Base-by-base conservation (phyloP, 2,888 invertebrate species). In the Anoncus sp. region DNA sequence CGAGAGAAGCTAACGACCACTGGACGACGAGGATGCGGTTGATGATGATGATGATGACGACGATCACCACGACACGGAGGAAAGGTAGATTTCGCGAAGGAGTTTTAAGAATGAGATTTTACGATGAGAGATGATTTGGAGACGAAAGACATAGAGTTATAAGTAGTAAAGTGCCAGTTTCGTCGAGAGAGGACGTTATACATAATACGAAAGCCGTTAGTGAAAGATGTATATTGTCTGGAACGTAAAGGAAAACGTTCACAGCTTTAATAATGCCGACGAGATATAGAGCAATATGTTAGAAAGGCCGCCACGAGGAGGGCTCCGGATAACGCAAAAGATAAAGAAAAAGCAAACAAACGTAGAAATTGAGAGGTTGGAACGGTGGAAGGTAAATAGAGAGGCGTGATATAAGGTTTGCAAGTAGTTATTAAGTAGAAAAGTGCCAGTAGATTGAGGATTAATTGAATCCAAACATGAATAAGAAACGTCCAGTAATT, bases 401-500 rank as follows among this genome's bases (percentile, higher is more conserved):
- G 63, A 72, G 69, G 57, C 75, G 80, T 57, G 53, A 69, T 59
- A 51, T 47, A 70, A 84, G 85, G 85, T 88, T 88, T 85, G 87
- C 86, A 84, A 69, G 83, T 89, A 88, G 88, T 84, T 86, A 84
- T 81, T 90, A 90, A 91, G 89, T 90, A 90, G 90, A 89, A 90
- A 91, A 91, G 90, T 91, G 90, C 91, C 91, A 90, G 90, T 90
- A 90, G 86, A 85, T 83, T 82, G 85, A 87, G 80, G 75, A 83
- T 85, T 87, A 86, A 89, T 86, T 86, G 76, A 86, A 79, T 79
- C 82, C 84, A 85, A 72, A 80, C 65, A 72, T 74, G 80, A 77
- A 77, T 81, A 84, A 87, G 86, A 90, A 90, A 91, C 91, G 91
- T 91, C 91, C 91, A 91, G 87, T 91, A 91, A 90, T 85, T 87